Evolutionary conservation across 2,797 vertebrate genomes (phyloP), one percentile per base, ranked within the genome.

Genomic region (Pangasius sanitwongsei): DNA sequence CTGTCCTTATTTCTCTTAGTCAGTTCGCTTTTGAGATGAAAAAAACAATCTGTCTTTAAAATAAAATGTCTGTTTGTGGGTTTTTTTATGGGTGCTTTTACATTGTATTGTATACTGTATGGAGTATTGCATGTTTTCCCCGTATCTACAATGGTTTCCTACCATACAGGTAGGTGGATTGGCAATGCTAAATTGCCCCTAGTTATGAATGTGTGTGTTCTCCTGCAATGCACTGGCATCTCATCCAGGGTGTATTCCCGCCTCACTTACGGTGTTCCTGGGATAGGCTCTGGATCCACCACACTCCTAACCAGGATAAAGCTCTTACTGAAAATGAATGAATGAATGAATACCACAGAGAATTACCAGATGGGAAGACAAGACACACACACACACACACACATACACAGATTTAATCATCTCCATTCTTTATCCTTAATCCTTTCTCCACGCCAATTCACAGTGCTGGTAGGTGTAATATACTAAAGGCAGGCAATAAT

Each of bases 401-500:
- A 75, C 67, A 48, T 25, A 59, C 15, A 85, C 11, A 87, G 28
- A 85, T 55, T 87, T 89, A 89, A 87, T 83, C 78, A 89, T 90
- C 86, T 85, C 77, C 83, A 72, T 87, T 78, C 44, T 85, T 87
- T 87, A 85, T 87, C 63, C 80, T 80, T 87, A 87, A 87, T 87
- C 89, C 89, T 63, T 87, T 63, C 86, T 90, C 50, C 37, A 70
- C 34, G 11, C 69, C 31, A 59, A 86, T 74, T 77, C 86, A 89
- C 41, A 41, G 65, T 77, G 89, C 74, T 57, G 74, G 86, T 63
- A 85, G 89, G 86, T 81, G 41, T 87, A 87, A 90, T 90, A 90
- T 85, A 81, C 80, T 82, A 87, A 89, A 89, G 74, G 63, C 63
- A 87, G 55, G 74, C 82, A 87, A 80, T 89, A 87, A 90, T 87